Conservation (phyloP, 1,140 invertebrate species). For the Zeugodacus cucurbitae region DNA sequence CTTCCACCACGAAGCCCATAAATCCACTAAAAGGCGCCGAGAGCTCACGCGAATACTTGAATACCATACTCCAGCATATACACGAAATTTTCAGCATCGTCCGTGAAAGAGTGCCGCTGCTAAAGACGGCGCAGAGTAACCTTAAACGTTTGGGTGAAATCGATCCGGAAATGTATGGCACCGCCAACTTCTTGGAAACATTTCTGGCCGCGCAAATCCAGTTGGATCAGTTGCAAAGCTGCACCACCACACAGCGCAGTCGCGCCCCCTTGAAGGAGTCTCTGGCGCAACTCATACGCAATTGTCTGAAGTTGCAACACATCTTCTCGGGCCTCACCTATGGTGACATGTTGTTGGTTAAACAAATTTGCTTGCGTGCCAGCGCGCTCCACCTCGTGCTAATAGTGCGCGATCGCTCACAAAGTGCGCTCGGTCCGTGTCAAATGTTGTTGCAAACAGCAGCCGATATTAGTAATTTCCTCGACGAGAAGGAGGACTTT, state of each 20-base stretch:
- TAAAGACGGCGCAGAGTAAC: slow-evolving; percentile 79
- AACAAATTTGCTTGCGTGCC: slow-evolving; percentile 85
- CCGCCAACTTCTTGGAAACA: slow-evolving; percentile 86
- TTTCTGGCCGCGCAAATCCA: slow-evolving; percentile 79
- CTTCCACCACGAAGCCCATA: slow-evolving; percentile 53
- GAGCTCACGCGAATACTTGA: slow-evolving; percentile 73
- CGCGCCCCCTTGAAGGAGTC: slow-evolving; percentile 62
- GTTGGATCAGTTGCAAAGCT: slow-evolving; percentile 64
- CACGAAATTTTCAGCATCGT: slow-evolving; percentile 73
- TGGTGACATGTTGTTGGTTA: slow-evolving; percentile 79
- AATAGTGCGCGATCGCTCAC: slow-evolving; percentile 69
- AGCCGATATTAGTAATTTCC: slow-evolving; percentile 58
- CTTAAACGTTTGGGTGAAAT: slow-evolving; percentile 82
- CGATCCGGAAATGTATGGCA: slow-evolving; percentile 82
- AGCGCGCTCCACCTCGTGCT: slow-evolving; percentile 85
- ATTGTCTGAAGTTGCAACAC: slow-evolving; percentile 82
- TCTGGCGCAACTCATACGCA: slow-evolving; percentile 71
- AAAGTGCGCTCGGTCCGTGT: slow-evolving; percentile 68
- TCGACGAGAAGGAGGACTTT: slow-evolving; percentile 56
- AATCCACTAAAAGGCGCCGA: slow-evolving; percentile 52
- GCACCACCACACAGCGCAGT: slow-evolving; percentile 55
- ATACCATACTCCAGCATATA: slow-evolving; percentile 78
- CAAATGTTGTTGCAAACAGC: slow-evolving; percentile 65
- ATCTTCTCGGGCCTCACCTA: slow-evolving; percentile 84
- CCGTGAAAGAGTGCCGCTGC: slow-evolving; percentile 67